These are phyloP conservation scores for Carcharodon carcharias DNA, from an alignment of 2,797 vertebrate species.

Conservation along the genomic window DNA sequence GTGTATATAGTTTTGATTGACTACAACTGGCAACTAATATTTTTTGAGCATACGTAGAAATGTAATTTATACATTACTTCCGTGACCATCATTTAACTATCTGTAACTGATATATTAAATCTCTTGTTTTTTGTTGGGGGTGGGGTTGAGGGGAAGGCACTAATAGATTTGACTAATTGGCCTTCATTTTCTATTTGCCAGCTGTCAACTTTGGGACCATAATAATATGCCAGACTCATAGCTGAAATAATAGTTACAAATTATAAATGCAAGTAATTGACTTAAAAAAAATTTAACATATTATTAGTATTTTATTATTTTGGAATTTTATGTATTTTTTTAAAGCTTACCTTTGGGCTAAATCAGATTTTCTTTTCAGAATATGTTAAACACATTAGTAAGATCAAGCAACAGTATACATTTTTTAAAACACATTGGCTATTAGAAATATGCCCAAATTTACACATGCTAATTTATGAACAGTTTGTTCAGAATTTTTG, in stretches of 20 bases:
- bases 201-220: slow-evolving; percentile 35
- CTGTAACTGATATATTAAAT: neutral
- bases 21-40: neutral
- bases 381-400: neutral
- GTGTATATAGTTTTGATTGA: neutral
- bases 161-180: slow-evolving; percentile 36
- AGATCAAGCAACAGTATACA: neutral
- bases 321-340: slow-evolving; percentile 5
- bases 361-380: neutral
- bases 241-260: slow-evolving; percentile 31
- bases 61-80: slow-evolving; percentile 24
- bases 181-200: slow-evolving; percentile 31
- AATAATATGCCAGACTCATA: slow-evolving; percentile 17
- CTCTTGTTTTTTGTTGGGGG: neutral
- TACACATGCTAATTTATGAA: neutral
- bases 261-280: slow-evolving; percentile 21
- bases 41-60: neutral
- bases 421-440: neutral
- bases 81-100: slow-evolving; percentile 19
- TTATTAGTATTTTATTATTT: neutral
- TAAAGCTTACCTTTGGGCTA: neutral
- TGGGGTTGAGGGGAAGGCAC: neutral
- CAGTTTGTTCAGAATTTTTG: neutral
- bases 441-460: neutral
- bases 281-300: neutral